Evolutionary conservation across 2,888 invertebrate genomes (phyloP).

Genomic region (Mythimna vitellina): DNA sequence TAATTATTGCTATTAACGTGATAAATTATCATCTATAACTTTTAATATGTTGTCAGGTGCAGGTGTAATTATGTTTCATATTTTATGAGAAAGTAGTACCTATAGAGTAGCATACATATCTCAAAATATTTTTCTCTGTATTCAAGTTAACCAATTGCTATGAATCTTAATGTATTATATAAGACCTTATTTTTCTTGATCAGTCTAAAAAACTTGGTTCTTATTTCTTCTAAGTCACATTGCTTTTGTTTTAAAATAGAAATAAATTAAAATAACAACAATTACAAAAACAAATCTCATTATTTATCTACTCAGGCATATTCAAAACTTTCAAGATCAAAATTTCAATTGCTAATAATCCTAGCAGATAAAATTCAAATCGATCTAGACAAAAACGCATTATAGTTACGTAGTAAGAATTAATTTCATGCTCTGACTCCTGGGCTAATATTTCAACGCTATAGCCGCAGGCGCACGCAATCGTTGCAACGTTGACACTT

Average conservation of each 20-base stretch:
- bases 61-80: slow-evolving; percentile 25
- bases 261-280: too few species aligned
- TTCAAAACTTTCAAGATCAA: slow-evolving; percentile 26
- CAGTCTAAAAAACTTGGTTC: neutral
- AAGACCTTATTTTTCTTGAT: neutral
- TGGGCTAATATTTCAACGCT: slow-evolving; percentile 53
- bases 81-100: neutral
- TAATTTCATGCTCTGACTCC: slow-evolving; percentile 62
- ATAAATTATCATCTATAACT: slow-evolving; percentile 34
- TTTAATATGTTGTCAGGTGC: slow-evolving; percentile 14
- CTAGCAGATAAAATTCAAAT: slow-evolving; percentile 49
- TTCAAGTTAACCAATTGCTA: neutral
- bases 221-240: rapidly evolving
- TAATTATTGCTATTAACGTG: slow-evolving; percentile 39
- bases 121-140: neutral
- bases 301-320: slow-evolving; percentile 11
- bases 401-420: slow-evolving; percentile 38
- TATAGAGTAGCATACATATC: neutral
- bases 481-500: slow-evolving; percentile 61
- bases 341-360: slow-evolving; percentile 43
- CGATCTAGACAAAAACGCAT: slow-evolving; percentile 41
- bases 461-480: slow-evolving; percentile 53
- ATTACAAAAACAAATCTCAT: slow-evolving; percentile 16
- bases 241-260: neutral
- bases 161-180: neutral